phyloP scores from a whole-genome alignment of 2,797 vertebrate species.

The Sciurus carolinensis region DNA sequence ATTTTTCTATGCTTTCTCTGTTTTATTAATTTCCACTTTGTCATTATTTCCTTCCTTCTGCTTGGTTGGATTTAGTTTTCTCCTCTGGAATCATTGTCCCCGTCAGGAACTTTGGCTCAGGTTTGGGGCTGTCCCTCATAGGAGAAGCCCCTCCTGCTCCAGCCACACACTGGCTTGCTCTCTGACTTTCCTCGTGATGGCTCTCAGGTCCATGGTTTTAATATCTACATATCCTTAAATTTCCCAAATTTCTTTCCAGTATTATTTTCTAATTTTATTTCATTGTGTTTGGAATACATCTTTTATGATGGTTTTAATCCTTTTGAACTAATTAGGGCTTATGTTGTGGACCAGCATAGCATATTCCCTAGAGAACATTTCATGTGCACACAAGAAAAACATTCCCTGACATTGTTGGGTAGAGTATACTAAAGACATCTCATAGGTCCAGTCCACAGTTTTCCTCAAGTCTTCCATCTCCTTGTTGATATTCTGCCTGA shows the following conservation, averaged over 20 bases:
- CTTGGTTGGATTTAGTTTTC: background rate
- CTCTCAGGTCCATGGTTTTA: too few relatives aligned
- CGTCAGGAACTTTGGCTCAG: too few relatives aligned
- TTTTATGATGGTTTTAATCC: background rate
- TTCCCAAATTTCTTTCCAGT: background rate
- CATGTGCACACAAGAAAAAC: background rate
- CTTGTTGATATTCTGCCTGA: background rate
- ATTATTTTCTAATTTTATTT: background rate
- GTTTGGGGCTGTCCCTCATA: background rate
- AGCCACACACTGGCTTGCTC: background rate
- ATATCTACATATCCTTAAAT: background rate
- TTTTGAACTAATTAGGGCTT: background rate
- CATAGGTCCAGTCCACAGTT: background rate
- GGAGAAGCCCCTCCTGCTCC: accelerated
- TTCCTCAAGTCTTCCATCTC: background rate
- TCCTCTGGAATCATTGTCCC: background rate
- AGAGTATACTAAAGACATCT: background rate
- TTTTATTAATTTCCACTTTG: background rate
- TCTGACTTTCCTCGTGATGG: background rate
- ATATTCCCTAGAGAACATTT: background rate
- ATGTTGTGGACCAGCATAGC: background rate
- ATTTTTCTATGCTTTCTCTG: background rate
- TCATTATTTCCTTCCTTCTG: background rate
- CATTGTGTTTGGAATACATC: background rate
- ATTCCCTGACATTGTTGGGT: too few relatives aligned